These are phyloP conservation scores for Drosophila leontia DNA, from an alignment of 1,140 invertebrate species.

Conservation along the genomic window DNA sequence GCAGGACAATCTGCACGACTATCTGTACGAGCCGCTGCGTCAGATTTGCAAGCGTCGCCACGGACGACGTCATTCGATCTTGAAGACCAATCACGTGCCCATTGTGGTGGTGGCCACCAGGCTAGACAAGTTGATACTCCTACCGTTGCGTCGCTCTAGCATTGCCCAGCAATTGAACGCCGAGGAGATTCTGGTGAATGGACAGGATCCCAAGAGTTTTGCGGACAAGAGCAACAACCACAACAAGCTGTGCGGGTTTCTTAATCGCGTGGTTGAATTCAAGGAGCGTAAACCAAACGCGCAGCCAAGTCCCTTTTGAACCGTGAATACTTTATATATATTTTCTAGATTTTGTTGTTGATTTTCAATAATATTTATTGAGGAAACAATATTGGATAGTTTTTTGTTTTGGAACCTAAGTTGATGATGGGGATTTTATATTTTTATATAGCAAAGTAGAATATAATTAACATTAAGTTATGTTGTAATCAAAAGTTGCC, in stretches of 20 bases:
- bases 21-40: constrained; percentile 57
- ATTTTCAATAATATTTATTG: constrained; percentile 24
- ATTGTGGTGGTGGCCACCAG: constrained; percentile 64
- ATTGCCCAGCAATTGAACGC: constrained; percentile 57
- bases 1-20: constrained; percentile 60
- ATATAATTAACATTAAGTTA: no score
- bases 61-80: constrained; percentile 12
- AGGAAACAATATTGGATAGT: background rate
- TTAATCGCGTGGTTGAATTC: constrained; percentile 60
- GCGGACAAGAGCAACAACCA: constrained; percentile 33
- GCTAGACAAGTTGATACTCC: constrained; percentile 36
- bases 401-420: no score
- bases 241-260: constrained; percentile 39
- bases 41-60: constrained; percentile 52
- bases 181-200: constrained; percentile 56
- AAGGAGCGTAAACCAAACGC: constrained; percentile 15
- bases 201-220: constrained; percentile 31
- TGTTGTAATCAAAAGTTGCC: no score
- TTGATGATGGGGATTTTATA: no score
- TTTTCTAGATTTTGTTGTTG: constrained; percentile 13
- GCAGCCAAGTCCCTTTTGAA: no score
- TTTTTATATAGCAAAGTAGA: no score
- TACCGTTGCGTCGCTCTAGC: constrained; percentile 17
- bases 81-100: constrained; percentile 48
- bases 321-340: background rate